These are phyloP conservation scores for Oscheius myriophilus DNA, from an alignment of 2,888 invertebrate species.

Conservation along the genomic window DNA sequence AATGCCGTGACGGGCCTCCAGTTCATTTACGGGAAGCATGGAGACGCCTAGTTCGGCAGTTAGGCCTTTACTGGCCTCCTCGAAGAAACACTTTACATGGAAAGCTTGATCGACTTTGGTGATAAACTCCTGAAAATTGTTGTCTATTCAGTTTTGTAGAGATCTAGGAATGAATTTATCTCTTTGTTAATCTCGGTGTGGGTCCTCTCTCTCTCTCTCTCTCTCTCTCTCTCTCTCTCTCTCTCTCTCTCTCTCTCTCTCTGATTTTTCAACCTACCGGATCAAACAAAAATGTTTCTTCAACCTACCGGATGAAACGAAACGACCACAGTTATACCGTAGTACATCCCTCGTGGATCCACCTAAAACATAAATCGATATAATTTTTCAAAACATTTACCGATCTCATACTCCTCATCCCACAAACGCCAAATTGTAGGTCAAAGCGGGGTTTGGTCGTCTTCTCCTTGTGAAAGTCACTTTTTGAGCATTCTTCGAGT, in stretches of 20 bases:
- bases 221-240: too few species aligned
- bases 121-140: conserved; percentile 65
- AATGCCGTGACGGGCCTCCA: conserved; percentile 69
- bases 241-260: too few species aligned
- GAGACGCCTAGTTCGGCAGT: conserved; percentile 71
- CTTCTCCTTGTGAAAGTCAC: conserved; percentile 62
- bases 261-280: conserved; percentile 42
- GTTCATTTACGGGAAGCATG: conserved; percentile 71
- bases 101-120: conserved; percentile 71
- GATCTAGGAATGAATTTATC: neutral
- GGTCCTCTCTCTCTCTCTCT: neutral
- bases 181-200: neutral
- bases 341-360: conserved; percentile 71
- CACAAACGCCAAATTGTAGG: conserved; percentile 66
- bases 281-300: conserved; percentile 68
- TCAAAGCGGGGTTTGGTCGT: conserved; percentile 69
- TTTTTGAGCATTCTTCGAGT: conserved; percentile 64
- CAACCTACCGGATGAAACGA: conserved; percentile 66
- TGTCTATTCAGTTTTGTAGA: too few species aligned
- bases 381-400: conserved; percentile 44
- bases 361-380: conserved; percentile 45
- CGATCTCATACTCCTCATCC: conserved; percentile 70
- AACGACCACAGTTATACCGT: conserved; percentile 70
- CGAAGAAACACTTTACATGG: conserved; percentile 71
- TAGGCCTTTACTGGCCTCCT: conserved; percentile 69